Conservation (phyloP, 2,888 invertebrate genomes). For the Torymus tubicola region DNA sequence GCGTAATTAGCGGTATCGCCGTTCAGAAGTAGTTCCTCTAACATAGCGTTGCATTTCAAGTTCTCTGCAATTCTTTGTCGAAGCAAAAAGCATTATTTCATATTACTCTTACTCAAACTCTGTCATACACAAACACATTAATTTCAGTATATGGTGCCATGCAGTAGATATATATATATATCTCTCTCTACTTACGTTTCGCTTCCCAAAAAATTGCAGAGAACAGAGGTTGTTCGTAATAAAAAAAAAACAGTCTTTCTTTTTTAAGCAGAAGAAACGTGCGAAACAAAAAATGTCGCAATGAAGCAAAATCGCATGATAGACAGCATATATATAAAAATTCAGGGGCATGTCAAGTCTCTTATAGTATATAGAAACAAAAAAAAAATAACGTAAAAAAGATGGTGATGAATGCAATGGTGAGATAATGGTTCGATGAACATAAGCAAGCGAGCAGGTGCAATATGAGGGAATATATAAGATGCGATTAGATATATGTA, state of each 20-base stretch:
- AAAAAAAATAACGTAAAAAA: not conserved
- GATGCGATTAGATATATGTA: constrained; percentile 16
- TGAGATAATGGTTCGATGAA: constrained; percentile 52
- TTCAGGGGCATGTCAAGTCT: constrained; percentile 36
- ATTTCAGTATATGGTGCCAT: not conserved
- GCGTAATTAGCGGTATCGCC: constrained; percentile 9
- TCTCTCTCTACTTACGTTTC: not conserved
- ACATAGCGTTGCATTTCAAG: constrained; percentile 12
- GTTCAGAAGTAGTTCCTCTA: constrained; percentile 31
- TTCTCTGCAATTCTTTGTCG: constrained; percentile 3
- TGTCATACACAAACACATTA: too few relatives aligned
- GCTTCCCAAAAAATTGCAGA: constrained; percentile 12
- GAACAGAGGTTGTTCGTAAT: not conserved
- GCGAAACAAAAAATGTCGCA: constrained; percentile 46
- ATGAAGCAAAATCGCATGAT: constrained; percentile 47
- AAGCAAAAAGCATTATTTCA: not conserved
- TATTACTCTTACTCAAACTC: too few relatives aligned
- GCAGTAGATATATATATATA: not conserved
- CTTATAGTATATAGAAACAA: constrained; percentile 24
- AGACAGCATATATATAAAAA: constrained; percentile 10
- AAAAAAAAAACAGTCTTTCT: constrained; percentile 8
- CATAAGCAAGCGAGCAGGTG: constrained; percentile 57
- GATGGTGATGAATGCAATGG: constrained; percentile 46
- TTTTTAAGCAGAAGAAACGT: constrained; percentile 48
- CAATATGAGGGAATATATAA: constrained; percentile 22